These are phyloP conservation scores for Chionodraco myersi DNA, from an alignment of 2,113 vertebrate species.

Conservation along the genomic window DNA sequence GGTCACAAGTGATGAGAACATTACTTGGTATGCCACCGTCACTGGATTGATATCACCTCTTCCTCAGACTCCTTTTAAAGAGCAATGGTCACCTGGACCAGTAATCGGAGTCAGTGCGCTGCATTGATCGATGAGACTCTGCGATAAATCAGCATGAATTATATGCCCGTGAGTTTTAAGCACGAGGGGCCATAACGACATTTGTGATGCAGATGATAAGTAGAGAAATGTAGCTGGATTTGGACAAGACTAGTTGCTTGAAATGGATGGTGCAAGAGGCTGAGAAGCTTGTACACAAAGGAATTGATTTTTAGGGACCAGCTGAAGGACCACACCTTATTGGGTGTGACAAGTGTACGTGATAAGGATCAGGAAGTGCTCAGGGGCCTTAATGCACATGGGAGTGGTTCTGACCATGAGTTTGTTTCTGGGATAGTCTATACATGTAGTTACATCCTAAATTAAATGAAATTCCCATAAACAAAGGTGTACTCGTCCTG, in stretches of 20 bases:
- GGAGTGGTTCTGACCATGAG: constrained; percentile 9
- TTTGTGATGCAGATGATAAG: constrained; percentile 5
- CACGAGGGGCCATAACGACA: not conserved
- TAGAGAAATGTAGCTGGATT: not conserved
- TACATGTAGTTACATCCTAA: not conserved
- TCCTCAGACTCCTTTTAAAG: constrained; percentile 25
- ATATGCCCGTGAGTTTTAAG: not conserved
- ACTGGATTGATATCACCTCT: constrained; percentile 54
- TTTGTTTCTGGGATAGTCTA: not conserved
- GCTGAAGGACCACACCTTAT: constrained; percentile 66
- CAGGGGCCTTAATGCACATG: constrained; percentile 24
- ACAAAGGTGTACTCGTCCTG: not conserved
- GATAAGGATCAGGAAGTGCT: constrained; percentile 50
- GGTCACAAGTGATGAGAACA: constrained; percentile 1
- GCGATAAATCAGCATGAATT: constrained; percentile 53
- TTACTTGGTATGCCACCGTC: not conserved
- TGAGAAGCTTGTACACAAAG: constrained; percentile 31
- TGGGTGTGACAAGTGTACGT: constrained; percentile 48
- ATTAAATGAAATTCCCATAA: not conserved
- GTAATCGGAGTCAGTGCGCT: constrained; percentile 48
- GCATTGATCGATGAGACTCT: constrained; percentile 51
- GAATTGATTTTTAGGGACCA: constrained; percentile 50
- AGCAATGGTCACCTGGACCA: constrained; percentile 53
- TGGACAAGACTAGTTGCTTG: not conserved
- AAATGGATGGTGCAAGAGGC: not conserved